Base-by-base conservation (phyloP, 2,113 vertebrate species). In the Sander vitreus region DNA sequence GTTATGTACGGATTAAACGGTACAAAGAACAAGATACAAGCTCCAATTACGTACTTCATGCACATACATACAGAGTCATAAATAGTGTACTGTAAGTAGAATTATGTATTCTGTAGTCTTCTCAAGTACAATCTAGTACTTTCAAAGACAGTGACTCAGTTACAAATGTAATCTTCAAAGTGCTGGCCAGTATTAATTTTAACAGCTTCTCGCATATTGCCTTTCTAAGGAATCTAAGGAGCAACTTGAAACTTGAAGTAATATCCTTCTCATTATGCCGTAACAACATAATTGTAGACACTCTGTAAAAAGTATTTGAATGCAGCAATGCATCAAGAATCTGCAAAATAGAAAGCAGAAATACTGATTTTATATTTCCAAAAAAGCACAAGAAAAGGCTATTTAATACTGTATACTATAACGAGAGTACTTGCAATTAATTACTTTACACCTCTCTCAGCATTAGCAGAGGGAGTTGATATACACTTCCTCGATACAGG, bases 401-500 rank as follows among this genome's bases (percentile, higher is more conserved):
- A 78, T 25, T 60, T 51, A 54, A 19, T 25, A 54, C 10, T 15
- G 4, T 5, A 6, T 43, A 60, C 5, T 14, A 16, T 7, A 60
- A 69, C 10, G 3, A 15, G 39, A 10, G 39, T 33, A 33, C 33
- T 33, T 33, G 33, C 6, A 33, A 33, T 33, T 33, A 33, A 33
- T 43, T 11, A 43, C 39, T 43, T 43, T 43, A 43, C 39, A 39
- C 39, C 39, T 10, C 39, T 39, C 39, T 10, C 39, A 10, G n/a
- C 39, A 19, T 25, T 12, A 36, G 45, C 57, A 63, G 7, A 55
- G 6, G 5, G 11, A 54, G 50, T 4, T 21, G 68, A 77, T 63
- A 18, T 78, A 78, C 27, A 76, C 60, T 71, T 76, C 60, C 66
- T 67, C 6, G 3, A 66, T 27, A 68, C 54, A 62, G n/a, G 64